phyloP scores from a whole-genome alignment of 1,140 invertebrate species.

The Drosophila willistoni region DNA sequence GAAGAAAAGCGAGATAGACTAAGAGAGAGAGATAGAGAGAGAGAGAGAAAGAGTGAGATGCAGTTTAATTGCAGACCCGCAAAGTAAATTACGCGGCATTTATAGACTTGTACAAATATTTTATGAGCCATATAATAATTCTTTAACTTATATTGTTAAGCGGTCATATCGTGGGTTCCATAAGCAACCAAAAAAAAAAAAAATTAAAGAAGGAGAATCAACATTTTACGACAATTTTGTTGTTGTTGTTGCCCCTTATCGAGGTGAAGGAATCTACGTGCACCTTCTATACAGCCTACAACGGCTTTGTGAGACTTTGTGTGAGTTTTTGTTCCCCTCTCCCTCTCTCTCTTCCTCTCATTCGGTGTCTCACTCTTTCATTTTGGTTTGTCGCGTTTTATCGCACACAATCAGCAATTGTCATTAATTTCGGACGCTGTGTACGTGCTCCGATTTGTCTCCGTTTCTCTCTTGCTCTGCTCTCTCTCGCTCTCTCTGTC shows the following conservation, averaged over 20 bases:
- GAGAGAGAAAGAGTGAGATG: conserved; percentile 26
- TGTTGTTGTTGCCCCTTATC: conserved; percentile 55
- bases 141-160: conserved; percentile 28
- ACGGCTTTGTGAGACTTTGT: conserved; percentile 22
- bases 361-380: conserved; percentile 33
- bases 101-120: conserved; percentile 79
- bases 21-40: not conserved
- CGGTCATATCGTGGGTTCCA: conserved; percentile 39
- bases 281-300: conserved; percentile 50
- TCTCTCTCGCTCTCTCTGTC: conserved; percentile 16
- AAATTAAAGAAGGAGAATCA: conserved; percentile 1
- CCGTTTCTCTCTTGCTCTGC: not conserved
- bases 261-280: conserved; percentile 52
- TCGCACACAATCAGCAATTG: conserved; percentile 80
- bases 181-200: conserved; percentile 19
- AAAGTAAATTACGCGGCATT: conserved; percentile 72
- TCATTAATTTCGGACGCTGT: conserved; percentile 80
- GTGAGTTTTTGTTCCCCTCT: conserved; percentile 18
- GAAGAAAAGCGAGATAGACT: not conserved
- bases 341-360: conserved; percentile 34
- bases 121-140: conserved; percentile 79
- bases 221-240: conserved; percentile 55
- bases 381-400: conserved; percentile 57
- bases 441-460: conserved; percentile 79
- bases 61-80: conserved; percentile 58